These are phyloP conservation scores for Psix sp. DNA, from an alignment of 1,140 invertebrate genomes.

Conservation along the genomic window DNA sequence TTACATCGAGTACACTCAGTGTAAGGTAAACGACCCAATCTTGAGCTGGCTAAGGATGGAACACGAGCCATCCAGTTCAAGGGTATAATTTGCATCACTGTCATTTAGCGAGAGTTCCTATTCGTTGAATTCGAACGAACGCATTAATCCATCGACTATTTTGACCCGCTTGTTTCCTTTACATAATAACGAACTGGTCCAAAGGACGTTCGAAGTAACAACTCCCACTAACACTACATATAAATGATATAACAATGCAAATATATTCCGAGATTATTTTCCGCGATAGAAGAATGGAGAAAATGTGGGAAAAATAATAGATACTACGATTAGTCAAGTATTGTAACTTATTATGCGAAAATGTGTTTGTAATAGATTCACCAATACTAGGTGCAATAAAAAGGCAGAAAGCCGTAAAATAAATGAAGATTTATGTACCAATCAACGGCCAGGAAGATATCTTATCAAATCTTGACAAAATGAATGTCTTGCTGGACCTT, in stretches of 20 bases:
- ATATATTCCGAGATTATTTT: too few species aligned
- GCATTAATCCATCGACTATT: too few species aligned
- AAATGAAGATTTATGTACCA: slow-evolving; percentile 51
- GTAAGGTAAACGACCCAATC: slow-evolving; percentile 49
- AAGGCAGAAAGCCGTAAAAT: slow-evolving; percentile 25
- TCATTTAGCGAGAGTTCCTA: slow-evolving; percentile 27
- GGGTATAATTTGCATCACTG: slow-evolving; percentile 29
- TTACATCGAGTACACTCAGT: slow-evolving; percentile 1
- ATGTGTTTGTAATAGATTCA: slow-evolving; percentile 36
- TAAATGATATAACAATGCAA: too few species aligned
- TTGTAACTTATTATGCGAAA: slow-evolving; percentile 26
- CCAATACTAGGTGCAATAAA: slow-evolving; percentile 21
- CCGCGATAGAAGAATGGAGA: background rate
- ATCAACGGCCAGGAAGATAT: slow-evolving; percentile 40
- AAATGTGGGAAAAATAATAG: slow-evolving; percentile 14
- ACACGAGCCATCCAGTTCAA: slow-evolving; percentile 16
- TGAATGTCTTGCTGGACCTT: slow-evolving; percentile 27
- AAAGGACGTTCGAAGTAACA: too few species aligned
- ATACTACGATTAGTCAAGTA: slow-evolving; percentile 5
- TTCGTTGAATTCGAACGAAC: slow-evolving; percentile 4
- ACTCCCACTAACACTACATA: too few species aligned
- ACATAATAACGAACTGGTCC: too few species aligned
- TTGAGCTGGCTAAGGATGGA: slow-evolving; percentile 24
- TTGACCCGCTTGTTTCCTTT: too few species aligned
- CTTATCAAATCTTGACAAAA: slow-evolving; percentile 54